These are phyloP conservation scores for Eulemur rubriventer DNA, from an alignment of 2,797 vertebrate genomes.

Conservation along the genomic window DNA sequence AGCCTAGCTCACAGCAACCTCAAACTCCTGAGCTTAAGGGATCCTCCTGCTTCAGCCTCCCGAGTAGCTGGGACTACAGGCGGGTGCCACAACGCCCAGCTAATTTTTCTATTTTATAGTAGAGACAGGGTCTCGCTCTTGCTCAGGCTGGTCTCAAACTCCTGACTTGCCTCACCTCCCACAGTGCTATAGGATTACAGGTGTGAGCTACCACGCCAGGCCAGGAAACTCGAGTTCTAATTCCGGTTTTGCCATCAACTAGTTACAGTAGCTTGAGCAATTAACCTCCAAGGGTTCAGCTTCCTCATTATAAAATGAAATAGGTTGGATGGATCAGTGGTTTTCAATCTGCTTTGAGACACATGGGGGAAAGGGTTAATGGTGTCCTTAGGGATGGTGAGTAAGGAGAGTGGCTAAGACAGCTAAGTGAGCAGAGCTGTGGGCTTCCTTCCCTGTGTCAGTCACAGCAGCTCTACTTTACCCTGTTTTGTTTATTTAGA, in stretches of 20 bases:
- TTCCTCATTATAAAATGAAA: not conserved
- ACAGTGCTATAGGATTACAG: too few species aligned
- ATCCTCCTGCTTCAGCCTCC: too few species aligned
- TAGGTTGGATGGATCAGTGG: not conserved
- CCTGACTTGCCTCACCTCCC: too few species aligned
- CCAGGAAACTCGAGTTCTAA: not conserved
- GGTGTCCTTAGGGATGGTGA: accelerated
- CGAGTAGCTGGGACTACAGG: too few species aligned
- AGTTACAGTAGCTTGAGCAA: not conserved
- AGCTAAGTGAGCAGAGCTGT: not conserved
- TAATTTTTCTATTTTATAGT: too few species aligned
- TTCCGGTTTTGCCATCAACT: not conserved
- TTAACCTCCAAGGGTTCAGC: not conserved
- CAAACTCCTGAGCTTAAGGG: too few species aligned
- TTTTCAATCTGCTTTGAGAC: not conserved
- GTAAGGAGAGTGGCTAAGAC: not conserved
- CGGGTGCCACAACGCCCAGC: too few species aligned
- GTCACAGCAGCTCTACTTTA: not conserved
- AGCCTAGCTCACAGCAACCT: too few species aligned
- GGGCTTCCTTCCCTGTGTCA: not conserved
- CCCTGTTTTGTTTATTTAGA: not conserved
- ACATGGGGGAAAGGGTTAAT: accelerated
- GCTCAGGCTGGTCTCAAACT: too few species aligned
- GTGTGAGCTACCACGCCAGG: too few species aligned
- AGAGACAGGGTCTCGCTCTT: too few species aligned